phyloP scores from a whole-genome alignment of 2,888 invertebrate species.

The Hofmannophila pseudospretella region DNA sequence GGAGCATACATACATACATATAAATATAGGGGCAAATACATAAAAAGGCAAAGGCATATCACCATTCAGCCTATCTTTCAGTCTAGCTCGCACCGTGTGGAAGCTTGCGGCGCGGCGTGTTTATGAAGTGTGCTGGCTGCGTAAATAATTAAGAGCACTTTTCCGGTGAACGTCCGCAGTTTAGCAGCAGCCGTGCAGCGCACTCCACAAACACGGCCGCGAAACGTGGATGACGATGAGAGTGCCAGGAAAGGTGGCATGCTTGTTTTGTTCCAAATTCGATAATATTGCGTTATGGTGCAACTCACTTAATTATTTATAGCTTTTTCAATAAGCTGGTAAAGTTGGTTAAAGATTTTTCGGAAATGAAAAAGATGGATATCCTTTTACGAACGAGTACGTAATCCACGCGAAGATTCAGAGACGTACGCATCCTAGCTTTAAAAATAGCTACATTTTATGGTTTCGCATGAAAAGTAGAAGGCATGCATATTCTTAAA shows the following conservation, averaged over 20 bases:
- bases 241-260: no score
- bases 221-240: no score
- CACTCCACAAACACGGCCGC: background rate
- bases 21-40: background rate
- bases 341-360: no score
- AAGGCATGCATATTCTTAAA: constrained; percentile 30
- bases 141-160: constrained; percentile 70
- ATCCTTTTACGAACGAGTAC: no score
- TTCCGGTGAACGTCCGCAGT: constrained; percentile 27
- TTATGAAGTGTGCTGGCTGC: constrained; percentile 42
- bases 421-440: no score
- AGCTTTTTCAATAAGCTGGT: no score
- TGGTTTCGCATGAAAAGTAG: constrained; percentile 28
- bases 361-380: no score
- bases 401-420: no score
- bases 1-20: constrained; percentile 4
- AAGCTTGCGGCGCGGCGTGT: constrained; percentile 36
- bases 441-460: constrained; percentile 7
- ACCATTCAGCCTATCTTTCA: constrained; percentile 16
- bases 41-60: constrained; percentile 21
- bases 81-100: constrained; percentile 28
- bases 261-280: no score
- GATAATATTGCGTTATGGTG: no score
- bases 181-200: background rate
- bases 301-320: no score